Base-by-base conservation (phyloP, 2,797 vertebrate species). In the Enteromius viviparus region DNA sequence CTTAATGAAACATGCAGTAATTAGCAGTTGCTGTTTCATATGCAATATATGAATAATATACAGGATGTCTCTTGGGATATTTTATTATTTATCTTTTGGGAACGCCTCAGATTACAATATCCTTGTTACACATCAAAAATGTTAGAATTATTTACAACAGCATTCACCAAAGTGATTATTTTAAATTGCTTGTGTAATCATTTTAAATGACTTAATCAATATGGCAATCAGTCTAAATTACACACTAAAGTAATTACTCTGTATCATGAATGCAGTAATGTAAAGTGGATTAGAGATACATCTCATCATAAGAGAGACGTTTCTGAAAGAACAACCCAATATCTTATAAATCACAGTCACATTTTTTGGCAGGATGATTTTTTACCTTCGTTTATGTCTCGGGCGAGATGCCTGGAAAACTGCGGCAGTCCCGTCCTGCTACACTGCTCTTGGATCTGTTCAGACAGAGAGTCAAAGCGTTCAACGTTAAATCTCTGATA, bases 221-320 rank as follows among this genome's bases (percentile, higher is more conserved):
- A 53, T 55, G 68, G 58, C 58, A 76, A 76, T 82, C 80, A 65
- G 58, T 76, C 6, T 66, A 66, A 29, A 66, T 53, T 40, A 12
- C 5, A 5, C 47, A 45, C 49, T 82, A n/a, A 58, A 53, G 62
- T 66, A 45, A 82, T 82, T 76, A 23, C 47, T 42, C 17, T 21
- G 47, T 21, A 64, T 55, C 47, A 29, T 32, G 47, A 75, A 26
- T 11, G 4, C 34, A 29, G 49, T 58, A 21, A 82, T 58, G 49
- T 10, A 26, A 70, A 82, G 51, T 76, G 64, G 58, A 66, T 83
- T 76, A 32, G 9, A 70, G 26, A 68, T 6, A 26, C 19, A 65
- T 47, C 49, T 26, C 58, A 60, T 77, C 37, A 70, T 19, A 45
- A 21, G 60, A 82, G 74, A 83, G n/a, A 40, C 0, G 7, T 66